Conservation (phyloP, 2,797 vertebrate genomes). For the Scolopax rusticola region DNA sequence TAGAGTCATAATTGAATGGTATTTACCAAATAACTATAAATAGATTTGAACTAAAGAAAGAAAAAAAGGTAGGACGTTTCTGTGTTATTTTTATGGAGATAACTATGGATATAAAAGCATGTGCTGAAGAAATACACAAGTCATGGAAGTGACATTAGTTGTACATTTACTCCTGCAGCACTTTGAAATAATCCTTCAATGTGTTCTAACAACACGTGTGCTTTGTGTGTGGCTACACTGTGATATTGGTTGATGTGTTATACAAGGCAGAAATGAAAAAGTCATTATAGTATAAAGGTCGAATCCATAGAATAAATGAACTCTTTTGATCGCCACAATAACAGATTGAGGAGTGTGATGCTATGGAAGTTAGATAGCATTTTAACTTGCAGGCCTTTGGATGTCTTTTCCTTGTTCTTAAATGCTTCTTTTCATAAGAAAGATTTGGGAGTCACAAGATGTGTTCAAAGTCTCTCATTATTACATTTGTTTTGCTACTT, state of each 20-base stretch:
- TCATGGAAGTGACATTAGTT: not conserved
- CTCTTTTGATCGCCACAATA: not conserved
- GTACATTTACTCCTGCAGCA: not conserved
- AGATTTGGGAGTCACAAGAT: not conserved
- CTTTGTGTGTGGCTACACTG: not conserved
- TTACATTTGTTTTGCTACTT: conserved; percentile 12
- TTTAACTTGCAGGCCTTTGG: not conserved
- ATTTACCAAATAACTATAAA: not conserved
- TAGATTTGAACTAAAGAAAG: not conserved
- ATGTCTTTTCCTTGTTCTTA: not conserved
- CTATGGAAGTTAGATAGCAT: not conserved
- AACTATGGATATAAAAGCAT: not conserved
- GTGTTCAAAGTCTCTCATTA: not conserved
- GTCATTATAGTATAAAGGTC: not conserved
- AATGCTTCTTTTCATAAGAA: not conserved
- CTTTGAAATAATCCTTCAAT: not conserved
- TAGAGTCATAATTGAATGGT: not conserved
- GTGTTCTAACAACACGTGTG: not conserved
- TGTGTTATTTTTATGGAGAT: not conserved
- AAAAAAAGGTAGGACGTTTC: rapidly evolving
- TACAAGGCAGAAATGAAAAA: not conserved
- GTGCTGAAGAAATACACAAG: not conserved
- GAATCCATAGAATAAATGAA: not conserved
- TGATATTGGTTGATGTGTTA: not conserved
- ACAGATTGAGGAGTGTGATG: not conserved